Base-by-base conservation (phyloP, 2,113 vertebrate genomes). In the Heterotilapia buettikoferi region DNA sequence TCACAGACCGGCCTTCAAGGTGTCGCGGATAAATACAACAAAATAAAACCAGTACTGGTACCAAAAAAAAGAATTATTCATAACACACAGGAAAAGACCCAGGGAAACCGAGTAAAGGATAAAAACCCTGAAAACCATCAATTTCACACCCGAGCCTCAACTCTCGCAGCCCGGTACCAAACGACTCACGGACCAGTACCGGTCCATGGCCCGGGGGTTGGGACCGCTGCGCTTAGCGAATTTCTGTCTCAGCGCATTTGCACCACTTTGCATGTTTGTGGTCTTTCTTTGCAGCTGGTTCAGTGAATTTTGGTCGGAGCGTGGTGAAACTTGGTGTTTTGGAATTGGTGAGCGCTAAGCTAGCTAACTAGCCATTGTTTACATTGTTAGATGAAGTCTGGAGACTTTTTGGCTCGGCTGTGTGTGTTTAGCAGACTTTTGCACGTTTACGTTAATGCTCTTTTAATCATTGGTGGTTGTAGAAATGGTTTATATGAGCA, bases 91-190 rank as follows among this genome's bases (percentile, higher is more conserved):
- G 19, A 21, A 53, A 53, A 53, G 52, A 54, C 52, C 52, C 52
- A 54, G n/a, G n/a, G n/a, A 54, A 0, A 54, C 52, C 5, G n/a
- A 54, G 52, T 21, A 21, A 54, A 54, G 9, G 52, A 54, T 54
- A 54, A 21, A 21, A 54, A 6, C n/a, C 19, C 52, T 21, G 2
- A 54, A 54, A 54, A 54, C 6, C 53, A 54, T 54, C 6, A 24
- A 24, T 0, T 0, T 54, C 10, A 24, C n/a, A 54, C 53, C 53
- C 0, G 1, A 24, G 53, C 53, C 52, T 54, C 52, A 21, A 54
- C 53, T 4, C 3, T 54, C 1, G n/a, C 53, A 24, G 53, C 0
- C 1, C 0, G n/a, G 2, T 54, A 12, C 53, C 53, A 54, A 54
- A 54, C n/a, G 6, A 54, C 53, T 54, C n/a, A 4, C 10, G 3